Evolutionary conservation across 2,888 invertebrate species (phyloP).

Genomic region (Temnothorax rugatulus): DNA sequence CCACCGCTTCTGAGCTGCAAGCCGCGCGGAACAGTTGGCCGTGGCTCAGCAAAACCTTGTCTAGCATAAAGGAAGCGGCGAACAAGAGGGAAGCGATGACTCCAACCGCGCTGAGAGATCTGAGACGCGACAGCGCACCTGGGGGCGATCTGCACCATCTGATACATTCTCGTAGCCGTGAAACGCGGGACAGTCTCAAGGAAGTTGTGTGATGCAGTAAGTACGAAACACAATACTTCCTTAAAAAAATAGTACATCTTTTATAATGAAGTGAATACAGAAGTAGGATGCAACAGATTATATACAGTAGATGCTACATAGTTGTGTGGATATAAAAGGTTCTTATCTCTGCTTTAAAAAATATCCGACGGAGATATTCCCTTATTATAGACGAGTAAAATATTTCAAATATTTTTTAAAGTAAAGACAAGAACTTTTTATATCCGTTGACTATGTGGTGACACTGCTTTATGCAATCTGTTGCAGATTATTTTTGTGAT

Average conservation of each 20-base stretch:
- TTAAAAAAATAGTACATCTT: neutral
- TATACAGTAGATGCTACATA: neutral
- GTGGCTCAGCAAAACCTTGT: conserved; percentile 98
- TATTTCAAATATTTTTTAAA: conserved; percentile 8
- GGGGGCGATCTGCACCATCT: conserved; percentile 81
- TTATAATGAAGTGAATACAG: neutral
- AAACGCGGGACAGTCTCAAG: conserved; percentile 84
- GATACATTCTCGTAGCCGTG: conserved; percentile 83
- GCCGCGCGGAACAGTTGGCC: conserved; percentile 92
- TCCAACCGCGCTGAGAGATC: conserved; percentile 78
- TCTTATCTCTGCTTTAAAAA: no score
- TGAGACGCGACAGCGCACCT: conserved; percentile 87
- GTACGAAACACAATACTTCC: conserved; percentile 30
- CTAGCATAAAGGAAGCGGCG: conserved; percentile 91
- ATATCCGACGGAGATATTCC: no score
- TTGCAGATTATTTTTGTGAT: neutral
- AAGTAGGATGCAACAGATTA: neutral
- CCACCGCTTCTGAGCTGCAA: conserved; percentile 93
- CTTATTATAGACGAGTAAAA: no score
- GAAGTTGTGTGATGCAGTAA: conserved; percentile 82
- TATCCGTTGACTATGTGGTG: neutral
- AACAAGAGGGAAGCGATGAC: conserved; percentile 87
- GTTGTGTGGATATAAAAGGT: no score
- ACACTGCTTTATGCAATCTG: neutral
- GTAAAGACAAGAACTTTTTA: neutral